Evolutionary conservation across 2,888 invertebrate genomes (phyloP).

Genomic region (Diarsia dahlii): DNA sequence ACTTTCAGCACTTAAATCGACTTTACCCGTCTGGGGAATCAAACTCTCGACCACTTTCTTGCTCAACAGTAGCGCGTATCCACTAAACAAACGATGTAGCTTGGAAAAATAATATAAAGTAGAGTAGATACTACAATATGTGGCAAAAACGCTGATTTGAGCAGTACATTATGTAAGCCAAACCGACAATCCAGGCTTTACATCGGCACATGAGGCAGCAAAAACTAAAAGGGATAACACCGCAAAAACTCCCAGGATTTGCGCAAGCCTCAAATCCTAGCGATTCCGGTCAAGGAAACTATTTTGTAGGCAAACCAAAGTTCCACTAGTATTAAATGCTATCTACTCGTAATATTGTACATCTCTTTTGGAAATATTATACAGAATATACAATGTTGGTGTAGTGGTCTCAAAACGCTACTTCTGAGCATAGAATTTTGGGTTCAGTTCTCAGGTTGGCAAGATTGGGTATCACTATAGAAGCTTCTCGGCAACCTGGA

Average conservation of each 20-base stretch:
- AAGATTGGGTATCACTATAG: background rate
- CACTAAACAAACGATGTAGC: background rate
- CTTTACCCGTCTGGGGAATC: background rate
- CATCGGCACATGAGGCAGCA: constrained; percentile 34
- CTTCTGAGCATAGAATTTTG: background rate
- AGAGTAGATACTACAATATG: background rate
- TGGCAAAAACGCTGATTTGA: background rate
- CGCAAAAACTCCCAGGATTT: constrained; percentile 42
- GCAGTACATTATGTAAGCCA: constrained; percentile 19
- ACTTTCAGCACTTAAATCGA: constrained; percentile 22
- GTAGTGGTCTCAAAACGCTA: too few relatives aligned
- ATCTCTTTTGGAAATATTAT: background rate
- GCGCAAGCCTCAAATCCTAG: constrained; percentile 4
- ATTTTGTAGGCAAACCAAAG: background rate
- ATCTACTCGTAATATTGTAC: too few relatives aligned
- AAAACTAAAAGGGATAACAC: constrained; percentile 40
- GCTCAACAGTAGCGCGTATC: background rate
- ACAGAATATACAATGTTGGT: too few relatives aligned
- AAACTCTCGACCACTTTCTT: background rate
- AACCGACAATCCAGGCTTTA: constrained; percentile 15
- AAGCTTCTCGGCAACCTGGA: too few relatives aligned
- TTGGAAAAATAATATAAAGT: background rate
- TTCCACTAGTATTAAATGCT: background rate
- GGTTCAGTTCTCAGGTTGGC: background rate
- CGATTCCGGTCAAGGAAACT: constrained; percentile 10